Evolutionary conservation across 35 echinoderm and acorn worm genomes (phyloP), one percentile per base, ranked within the genome.

Genomic region (Chiridota heheva): DNA sequence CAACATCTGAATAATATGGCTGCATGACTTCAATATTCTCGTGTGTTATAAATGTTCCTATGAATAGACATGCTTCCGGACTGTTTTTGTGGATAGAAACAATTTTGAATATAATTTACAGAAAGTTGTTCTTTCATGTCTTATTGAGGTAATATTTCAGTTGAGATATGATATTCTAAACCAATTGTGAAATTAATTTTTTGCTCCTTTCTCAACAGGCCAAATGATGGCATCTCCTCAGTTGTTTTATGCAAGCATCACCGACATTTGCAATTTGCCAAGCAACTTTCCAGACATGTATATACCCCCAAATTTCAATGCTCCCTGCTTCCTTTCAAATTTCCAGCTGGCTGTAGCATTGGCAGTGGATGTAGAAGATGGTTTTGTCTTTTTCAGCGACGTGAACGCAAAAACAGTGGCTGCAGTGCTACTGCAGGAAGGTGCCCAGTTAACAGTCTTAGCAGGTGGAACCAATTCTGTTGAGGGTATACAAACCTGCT

Each of bases 341-440:
- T 76, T 53, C 12, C 27, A 25, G 15, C 85, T 81, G 31, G 83
- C 75, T 5, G 81, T 84, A 5, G 89, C 88, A 3, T 24, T 98
- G 36, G 73, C 90, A 0, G 71, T 69, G 1, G 95, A 98, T 35
- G 61, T 81, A 1, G 28, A 61, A 20, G 89, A 88, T 2, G 37
- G 87, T 1, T 32, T 91, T 4, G 42, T 92, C 28, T 98, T 98
- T 36, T 98, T 74, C 73, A 88, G 84, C 32, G 84, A 87, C 32
- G 33, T 88, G 24, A 42, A 59, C 15, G 40, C 16, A 31, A 88
- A 83, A 24, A 43, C 15, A 0, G 59, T 98, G 7, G 72, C 36
- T 5, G 51, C 62, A n/a, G 85, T 84, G 3, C 62, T 34, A 2
- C 69, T 98, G n/a, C 28, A 45, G 3, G 46, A 81, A 30, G 59